Percentiles rank a stretch among this genome's conserved stretches.
Conservation (phyloP, 2,113 vertebrate species). For the Crotalus horridus region DNA sequence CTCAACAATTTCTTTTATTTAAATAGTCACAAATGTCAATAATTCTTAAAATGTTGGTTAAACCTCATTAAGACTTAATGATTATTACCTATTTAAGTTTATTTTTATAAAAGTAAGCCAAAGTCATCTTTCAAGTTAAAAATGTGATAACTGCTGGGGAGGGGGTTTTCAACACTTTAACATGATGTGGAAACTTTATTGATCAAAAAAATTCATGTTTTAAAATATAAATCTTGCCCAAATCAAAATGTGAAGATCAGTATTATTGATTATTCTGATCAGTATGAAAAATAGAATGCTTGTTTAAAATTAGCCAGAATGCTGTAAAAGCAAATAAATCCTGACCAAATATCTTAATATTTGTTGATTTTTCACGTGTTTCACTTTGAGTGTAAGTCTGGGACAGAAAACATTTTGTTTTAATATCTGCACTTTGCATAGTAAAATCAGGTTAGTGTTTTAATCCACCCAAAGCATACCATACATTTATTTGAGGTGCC, state of each 20-base stretch:
- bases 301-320: background rate
- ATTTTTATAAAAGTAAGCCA: background rate
- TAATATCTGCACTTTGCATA: background rate
- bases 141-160: background rate
- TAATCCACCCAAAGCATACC: background rate
- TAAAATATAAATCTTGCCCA: background rate
- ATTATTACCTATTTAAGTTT: background rate
- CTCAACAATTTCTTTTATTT: background rate
- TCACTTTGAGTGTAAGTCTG: background rate
- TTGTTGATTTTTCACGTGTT: background rate
- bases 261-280: background rate
- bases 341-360: background rate
- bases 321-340: background rate
- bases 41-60: background rate
- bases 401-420: background rate
- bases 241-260: background rate
- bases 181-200: background rate
- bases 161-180: background rate
- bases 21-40: background rate
- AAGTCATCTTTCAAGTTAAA: background rate
- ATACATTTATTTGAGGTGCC: background rate
- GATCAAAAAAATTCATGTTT: background rate
- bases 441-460: background rate
- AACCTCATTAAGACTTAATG: background rate
- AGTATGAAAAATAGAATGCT: background rate